Conservation (phyloP, 2,113 vertebrate species). For the Chamaea fasciata region DNA sequence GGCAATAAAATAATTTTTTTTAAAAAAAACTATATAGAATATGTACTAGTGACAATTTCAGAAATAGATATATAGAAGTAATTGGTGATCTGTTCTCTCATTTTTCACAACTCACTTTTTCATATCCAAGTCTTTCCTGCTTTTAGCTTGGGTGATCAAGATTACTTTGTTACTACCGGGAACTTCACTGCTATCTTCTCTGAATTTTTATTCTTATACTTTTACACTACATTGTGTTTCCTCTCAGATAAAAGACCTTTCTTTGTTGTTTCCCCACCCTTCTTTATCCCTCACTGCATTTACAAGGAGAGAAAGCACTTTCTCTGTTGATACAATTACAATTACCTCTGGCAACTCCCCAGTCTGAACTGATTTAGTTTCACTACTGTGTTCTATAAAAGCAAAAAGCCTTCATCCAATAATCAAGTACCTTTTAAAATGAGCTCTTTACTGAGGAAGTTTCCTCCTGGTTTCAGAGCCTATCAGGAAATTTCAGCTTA, state of each 20-base stretch:
- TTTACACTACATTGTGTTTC: not conserved
- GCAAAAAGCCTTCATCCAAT: accelerated
- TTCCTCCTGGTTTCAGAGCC: not conserved
- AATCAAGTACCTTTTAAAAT: not conserved
- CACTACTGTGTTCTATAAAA: not conserved
- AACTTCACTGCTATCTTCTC: not conserved
- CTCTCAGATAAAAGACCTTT: not conserved
- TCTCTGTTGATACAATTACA: not conserved
- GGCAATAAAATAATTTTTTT: not conserved
- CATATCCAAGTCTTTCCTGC: not conserved
- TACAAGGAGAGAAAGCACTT: not conserved
- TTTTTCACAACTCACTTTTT: not conserved
- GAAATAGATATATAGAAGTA: not conserved
- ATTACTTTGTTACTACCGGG: not conserved
- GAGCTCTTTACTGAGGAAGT: not conserved
- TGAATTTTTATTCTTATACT: not conserved
- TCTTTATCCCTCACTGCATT: not conserved
- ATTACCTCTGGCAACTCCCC: not conserved
- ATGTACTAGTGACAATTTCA: not conserved
- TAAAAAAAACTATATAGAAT: not conserved
- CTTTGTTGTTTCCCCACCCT: not conserved
- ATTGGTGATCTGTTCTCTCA: not conserved
- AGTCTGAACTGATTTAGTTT: not conserved
- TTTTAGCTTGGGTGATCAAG: not conserved
- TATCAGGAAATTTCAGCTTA: not conserved